Percentiles rank a stretch among this genome's conserved stretches.
phyloP scores from a whole-genome alignment of 2,888 invertebrate species.

The Rotaria magnacalcarata region DNA sequence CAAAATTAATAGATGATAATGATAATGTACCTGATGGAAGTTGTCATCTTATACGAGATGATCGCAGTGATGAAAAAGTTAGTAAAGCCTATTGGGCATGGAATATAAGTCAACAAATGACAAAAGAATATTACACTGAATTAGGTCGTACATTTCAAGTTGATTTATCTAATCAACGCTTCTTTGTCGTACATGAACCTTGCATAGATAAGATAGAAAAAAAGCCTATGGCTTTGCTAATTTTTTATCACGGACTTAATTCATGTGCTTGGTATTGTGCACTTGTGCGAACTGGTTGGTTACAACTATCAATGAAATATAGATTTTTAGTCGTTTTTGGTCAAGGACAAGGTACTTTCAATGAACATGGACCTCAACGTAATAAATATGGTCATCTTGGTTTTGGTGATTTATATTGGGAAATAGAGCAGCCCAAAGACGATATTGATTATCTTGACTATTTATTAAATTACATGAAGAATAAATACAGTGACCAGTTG shows the following conservation, averaged over 20 bases:
- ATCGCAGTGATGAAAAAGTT: neutral
- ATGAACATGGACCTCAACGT: neutral
- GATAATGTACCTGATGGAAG: neutral
- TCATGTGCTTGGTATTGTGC: constrained; percentile 4
- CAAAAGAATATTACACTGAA: neutral
- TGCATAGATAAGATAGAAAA: neutral
- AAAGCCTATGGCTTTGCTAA: neutral
- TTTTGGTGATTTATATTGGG: constrained; percentile 25
- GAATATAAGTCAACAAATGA: neutral
- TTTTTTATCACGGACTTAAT: neutral
- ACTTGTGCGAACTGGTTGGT: neutral
- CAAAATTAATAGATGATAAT: neutral
- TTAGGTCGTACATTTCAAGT: neutral
- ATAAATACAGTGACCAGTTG: neutral
- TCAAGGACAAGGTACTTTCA: neutral
- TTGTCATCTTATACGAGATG: neutral
- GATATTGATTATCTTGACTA: neutral
- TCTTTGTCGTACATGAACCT: neutral
- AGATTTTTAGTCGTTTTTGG: neutral
- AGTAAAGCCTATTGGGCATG: neutral
- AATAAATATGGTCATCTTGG: neutral
- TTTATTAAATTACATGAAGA: neutral
- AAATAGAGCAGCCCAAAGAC: neutral
- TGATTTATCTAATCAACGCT: neutral
- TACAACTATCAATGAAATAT: neutral